Percentiles rank a stretch among this genome's conserved stretches.
phyloP scores from a whole-genome alignment of 2,888 invertebrate genomes.

The Phortica magna region DNA sequence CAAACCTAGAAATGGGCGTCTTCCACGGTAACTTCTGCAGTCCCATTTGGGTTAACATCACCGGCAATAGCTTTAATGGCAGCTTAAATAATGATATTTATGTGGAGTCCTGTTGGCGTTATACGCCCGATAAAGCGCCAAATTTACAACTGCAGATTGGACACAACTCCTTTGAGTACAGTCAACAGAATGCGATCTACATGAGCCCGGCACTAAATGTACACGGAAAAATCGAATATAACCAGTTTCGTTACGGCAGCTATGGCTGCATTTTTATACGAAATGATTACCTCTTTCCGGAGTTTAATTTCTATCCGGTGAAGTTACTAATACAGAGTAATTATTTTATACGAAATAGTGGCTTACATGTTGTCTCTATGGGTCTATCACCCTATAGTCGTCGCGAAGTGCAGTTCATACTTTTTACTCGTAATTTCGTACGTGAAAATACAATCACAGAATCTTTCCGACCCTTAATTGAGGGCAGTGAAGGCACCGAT shows the following conservation, averaged over 20 bases:
- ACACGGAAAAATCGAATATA: conserved; percentile 88
- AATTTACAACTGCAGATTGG: conserved; percentile 87
- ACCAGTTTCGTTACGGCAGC: conserved; percentile 89
- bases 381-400: conserved; percentile 93
- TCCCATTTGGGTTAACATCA: conserved; percentile 91
- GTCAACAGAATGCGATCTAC: conserved; percentile 86
- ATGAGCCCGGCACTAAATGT: conserved; percentile 91
- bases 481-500: conserved; percentile 73
- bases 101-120: conserved; percentile 88
- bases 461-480: conserved; percentile 84
- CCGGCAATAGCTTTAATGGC: conserved; percentile 91
- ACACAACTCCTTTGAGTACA: conserved; percentile 89
- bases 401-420: conserved; percentile 86
- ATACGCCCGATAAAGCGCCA: conserved; percentile 76
- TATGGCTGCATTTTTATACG: conserved; percentile 91
- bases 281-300: conserved; percentile 85
- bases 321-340: conserved; percentile 89
- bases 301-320: conserved; percentile 87
- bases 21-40: conserved; percentile 96
- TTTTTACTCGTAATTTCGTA: conserved; percentile 93
- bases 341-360: conserved; percentile 92
- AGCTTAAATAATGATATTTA: conserved; percentile 89
- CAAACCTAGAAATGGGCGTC: conserved; percentile 92
- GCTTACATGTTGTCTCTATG: conserved; percentile 91
- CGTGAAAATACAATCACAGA: conserved; percentile 91